Conservation (phyloP, 2,113 vertebrate species). For the Perccottus glenii region DNA sequence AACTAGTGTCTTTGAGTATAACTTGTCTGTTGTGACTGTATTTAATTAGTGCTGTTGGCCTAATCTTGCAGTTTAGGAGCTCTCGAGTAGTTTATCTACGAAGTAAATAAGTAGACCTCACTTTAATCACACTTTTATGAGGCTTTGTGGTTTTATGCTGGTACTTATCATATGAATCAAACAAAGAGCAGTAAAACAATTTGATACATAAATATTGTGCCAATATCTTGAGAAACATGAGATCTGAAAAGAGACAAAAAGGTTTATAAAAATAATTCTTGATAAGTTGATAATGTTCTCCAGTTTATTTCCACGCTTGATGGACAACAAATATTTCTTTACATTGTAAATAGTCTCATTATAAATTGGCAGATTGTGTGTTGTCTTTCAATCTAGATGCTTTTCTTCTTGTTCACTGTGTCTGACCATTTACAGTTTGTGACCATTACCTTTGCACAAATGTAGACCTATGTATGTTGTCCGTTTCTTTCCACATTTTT, state of each 20-base stretch:
- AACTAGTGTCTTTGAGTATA: not conserved
- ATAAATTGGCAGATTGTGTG: not conserved
- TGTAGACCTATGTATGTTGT: not conserved
- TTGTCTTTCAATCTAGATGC: not conserved
- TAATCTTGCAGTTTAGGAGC: not conserved
- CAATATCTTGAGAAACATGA: no score
- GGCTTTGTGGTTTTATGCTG: no score
- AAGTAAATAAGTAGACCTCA: not conserved
- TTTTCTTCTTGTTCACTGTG: not conserved
- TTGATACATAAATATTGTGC: no score
- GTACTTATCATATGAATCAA: no score
- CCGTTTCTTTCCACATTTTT: slow-evolving; percentile 11
- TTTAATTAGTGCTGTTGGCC: slow-evolving; percentile 1
- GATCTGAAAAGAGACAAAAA: no score
- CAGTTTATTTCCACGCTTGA: no score
- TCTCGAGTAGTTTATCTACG: slow-evolving; percentile 3
- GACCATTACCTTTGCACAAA: not conserved
- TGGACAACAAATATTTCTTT: no score
- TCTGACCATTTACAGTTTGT: not conserved
- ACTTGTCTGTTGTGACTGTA: slow-evolving; percentile 1
- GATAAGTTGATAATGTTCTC: no score
- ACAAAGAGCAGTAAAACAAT: no score
- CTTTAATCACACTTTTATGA: not conserved
- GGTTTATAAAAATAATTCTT: no score
- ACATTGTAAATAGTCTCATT: no score